These are phyloP conservation scores for Mustela lutreola DNA, from an alignment of 2,113 vertebrate genomes.

Conservation along the genomic window DNA sequence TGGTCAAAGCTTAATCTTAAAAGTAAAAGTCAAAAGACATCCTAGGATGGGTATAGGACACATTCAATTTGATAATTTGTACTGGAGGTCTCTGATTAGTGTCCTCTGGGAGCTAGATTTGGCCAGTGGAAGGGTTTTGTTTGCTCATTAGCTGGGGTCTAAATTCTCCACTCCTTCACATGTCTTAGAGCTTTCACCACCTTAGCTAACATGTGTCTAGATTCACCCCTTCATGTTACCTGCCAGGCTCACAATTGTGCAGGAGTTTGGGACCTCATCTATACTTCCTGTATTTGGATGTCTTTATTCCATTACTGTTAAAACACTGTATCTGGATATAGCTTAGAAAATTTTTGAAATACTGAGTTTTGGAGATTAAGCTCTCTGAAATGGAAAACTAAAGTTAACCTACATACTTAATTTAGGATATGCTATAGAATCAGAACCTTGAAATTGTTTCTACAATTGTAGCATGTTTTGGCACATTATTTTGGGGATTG, in stretches of 20 bases:
- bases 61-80: background rate
- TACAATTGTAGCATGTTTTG: background rate
- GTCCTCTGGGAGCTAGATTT: background rate
- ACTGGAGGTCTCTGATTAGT: background rate
- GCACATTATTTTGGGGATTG: background rate
- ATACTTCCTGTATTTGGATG: background rate
- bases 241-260: background rate
- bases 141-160: background rate
- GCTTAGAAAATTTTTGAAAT: constrained; percentile 47
- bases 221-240: background rate
- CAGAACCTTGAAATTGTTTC: background rate
- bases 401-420: background rate
- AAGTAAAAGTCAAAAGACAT: background rate
- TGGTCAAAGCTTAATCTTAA: background rate
- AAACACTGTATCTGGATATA: background rate
- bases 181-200: background rate
- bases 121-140: background rate
- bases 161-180: background rate
- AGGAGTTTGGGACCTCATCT: background rate
- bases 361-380: background rate
- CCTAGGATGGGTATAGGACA: background rate
- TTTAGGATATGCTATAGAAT: background rate
- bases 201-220: background rate
- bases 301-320: background rate
- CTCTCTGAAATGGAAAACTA: constrained; percentile 23